Evolutionary conservation across 2,888 invertebrate species (phyloP).

Genomic region (Myopa testacea): DNA sequence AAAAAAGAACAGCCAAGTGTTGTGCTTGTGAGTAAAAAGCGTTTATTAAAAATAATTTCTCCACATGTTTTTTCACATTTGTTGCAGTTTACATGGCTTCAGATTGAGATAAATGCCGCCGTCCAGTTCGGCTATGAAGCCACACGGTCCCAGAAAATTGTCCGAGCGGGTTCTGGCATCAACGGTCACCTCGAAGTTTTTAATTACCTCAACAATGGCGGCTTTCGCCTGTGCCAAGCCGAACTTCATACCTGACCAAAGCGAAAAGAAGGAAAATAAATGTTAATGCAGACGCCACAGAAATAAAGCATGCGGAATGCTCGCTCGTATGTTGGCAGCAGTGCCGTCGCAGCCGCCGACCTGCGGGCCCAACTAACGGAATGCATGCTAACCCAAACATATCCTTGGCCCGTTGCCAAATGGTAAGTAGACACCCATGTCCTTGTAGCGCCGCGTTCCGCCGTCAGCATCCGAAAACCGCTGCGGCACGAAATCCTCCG

Average conservation of each 20-base stretch:
- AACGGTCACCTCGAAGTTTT: conserved; percentile 47
- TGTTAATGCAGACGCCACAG: background rate
- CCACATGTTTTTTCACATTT: conserved; percentile 15
- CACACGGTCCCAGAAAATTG: conserved; percentile 45
- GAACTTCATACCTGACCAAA: conserved; percentile 48
- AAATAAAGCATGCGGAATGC: conserved; percentile 17
- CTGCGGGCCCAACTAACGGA: background rate
- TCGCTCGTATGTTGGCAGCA: conserved; percentile 2
- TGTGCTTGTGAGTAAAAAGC: background rate
- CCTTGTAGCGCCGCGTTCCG: conserved; percentile 44
- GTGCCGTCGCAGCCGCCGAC: background rate
- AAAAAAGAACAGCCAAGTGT: background rate
- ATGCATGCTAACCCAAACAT: conserved; percentile 52
- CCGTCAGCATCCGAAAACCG: conserved; percentile 50
- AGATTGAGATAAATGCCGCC: conserved; percentile 47
- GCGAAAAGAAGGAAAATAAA: background rate
- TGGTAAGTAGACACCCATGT: conserved; percentile 54
- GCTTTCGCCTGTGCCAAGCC: conserved; percentile 47
- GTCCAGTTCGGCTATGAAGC: conserved; percentile 49
- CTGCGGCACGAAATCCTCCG: conserved; percentile 54
- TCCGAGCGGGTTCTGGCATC: conserved; percentile 48
- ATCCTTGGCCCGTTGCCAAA: conserved; percentile 59
- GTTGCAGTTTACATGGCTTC: conserved; percentile 31
- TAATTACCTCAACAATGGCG: conserved; percentile 49
- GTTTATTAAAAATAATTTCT: conserved; percentile 20